Base-by-base conservation (phyloP, 2,888 invertebrate genomes). In the Altica lythri region DNA sequence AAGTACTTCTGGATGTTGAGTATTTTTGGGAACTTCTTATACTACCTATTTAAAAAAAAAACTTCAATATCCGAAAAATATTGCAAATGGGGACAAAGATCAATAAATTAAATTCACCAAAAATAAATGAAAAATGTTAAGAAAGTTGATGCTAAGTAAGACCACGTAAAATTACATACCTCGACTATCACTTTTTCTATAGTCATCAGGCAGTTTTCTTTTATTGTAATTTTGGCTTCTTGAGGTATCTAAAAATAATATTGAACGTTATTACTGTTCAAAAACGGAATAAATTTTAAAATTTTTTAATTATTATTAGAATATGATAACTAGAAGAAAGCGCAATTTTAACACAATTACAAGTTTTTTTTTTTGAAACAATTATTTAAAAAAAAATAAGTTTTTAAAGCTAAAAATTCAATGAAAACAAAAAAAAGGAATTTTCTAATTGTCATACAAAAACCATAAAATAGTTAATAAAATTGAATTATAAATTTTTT, bases 161-260 rank as follows among this genome's bases (percentile, higher is more conserved):
- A n/a, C n/a, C n/a, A n/a, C n/a, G n/a, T n/a, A n/a, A n/a, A n/a
- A n/a, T n/a, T n/a, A n/a, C n/a, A n/a, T n/a, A 9, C 34, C 16
- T 2, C 34, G 4, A 16, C 16, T 34, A 34, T 9, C 13, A 12
- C 12, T 14, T 8, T 34, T 16, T 16, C 12, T 19, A 13, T 1
- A 14, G 22, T 17, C 22, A 10, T 10, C 38, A 10, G 18, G 9
- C 1, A 14, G n/a, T 2, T 19, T 13, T 22, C 22, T 22, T 34
- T 22, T 40, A 27, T 30, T 13, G 30, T 16, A 16, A 6, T 9
- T 14, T 34, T 34, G 34, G 13, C 2, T 40, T 40, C 17, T 40
- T 3, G 40, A 25, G 13, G 22, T 13, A 40, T 13, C 40, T 40
- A 18, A 8, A 40, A 40, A 38, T 9, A 38, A 16, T 17, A 16